Percentiles rank a stretch among this genome's conserved stretches.
phyloP scores from a whole-genome alignment of 2,113 vertebrate genomes.

The Bostrychus sinensis region DNA sequence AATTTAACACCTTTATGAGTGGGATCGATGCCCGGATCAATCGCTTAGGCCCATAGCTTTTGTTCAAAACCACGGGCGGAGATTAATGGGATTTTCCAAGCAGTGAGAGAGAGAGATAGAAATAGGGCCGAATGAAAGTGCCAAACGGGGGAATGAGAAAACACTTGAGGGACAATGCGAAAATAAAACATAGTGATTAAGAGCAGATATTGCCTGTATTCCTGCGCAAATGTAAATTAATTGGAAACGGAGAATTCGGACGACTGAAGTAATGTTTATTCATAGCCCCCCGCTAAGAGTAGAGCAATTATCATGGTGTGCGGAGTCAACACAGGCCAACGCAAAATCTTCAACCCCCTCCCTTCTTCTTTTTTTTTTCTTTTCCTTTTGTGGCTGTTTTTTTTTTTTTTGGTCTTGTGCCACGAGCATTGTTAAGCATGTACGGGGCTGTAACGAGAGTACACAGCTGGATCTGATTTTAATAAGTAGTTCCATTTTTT shows the following conservation, averaged over 20 bases:
- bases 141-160: conserved; percentile 69
- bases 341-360: conserved; percentile 31
- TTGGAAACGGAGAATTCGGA: conserved; percentile 74
- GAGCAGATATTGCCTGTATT: conserved; percentile 66
- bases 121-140: conserved; percentile 64
- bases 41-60: conserved; percentile 76
- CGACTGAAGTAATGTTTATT: conserved; percentile 78
- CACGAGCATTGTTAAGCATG: conserved; percentile 77
- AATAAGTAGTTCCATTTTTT: conserved; percentile 82
- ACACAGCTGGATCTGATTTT: conserved; percentile 83
- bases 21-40: conserved; percentile 80
- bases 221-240: conserved; percentile 73
- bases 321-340: conserved; percentile 73
- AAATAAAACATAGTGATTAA: conserved; percentile 76
- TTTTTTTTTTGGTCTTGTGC: conserved; percentile 75
- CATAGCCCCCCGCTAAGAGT: conserved; percentile 72
- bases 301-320: conserved; percentile 70
- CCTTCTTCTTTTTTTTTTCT: conserved; percentile 5
- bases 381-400: conserved; percentile 73
- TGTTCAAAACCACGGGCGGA: conserved; percentile 76
- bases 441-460: conserved; percentile 73
- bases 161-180: conserved; percentile 69
- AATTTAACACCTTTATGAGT: conserved; percentile 80
- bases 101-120: conserved; percentile 40
- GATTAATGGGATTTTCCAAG: conserved; percentile 76